These are phyloP conservation scores for Beris morrisii DNA, from an alignment of 2,888 invertebrate genomes.

Conservation along the genomic window DNA sequence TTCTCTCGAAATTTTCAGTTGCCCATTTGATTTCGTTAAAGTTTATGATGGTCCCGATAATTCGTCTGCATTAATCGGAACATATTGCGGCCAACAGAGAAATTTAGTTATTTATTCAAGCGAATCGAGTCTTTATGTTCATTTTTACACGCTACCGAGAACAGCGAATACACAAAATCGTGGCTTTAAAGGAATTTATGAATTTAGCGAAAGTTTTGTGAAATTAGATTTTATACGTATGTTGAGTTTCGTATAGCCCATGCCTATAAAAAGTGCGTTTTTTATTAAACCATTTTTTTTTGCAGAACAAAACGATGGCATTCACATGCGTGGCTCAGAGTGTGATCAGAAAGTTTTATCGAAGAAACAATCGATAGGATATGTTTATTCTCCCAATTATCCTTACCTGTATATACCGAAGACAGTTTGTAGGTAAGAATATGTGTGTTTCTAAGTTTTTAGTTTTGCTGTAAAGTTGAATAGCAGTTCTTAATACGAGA, in stretches of 20 bases:
- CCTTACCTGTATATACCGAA: conserved; percentile 94
- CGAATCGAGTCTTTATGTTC: conserved; percentile 84
- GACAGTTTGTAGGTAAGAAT: conserved; percentile 82
- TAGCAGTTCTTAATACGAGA: too few species aligned
- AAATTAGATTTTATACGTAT: conserved; percentile 82
- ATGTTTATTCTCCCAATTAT: conserved; percentile 94
- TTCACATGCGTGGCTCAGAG: conserved; percentile 95
- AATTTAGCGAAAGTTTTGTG: conserved; percentile 98
- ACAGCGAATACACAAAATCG: conserved; percentile 94
- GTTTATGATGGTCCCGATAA: conserved; percentile 94
- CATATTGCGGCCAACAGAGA: conserved; percentile 96
- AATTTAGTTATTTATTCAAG: conserved; percentile 95
- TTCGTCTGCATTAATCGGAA: conserved; percentile 87
- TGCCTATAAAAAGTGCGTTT: background rate
- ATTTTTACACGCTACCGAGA: conserved; percentile 88
- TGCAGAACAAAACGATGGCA: conserved; percentile 89
- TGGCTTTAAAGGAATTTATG: conserved; percentile 97
- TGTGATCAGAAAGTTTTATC: conserved; percentile 98
- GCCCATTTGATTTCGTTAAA: conserved; percentile 97
- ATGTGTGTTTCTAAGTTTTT: too few species aligned
- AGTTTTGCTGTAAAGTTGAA: too few species aligned
- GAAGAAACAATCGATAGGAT: conserved; percentile 88
- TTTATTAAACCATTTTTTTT: conserved; percentile 61
- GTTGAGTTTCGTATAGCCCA: conserved; percentile 42
- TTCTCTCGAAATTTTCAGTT: conserved; percentile 61